Evolutionary conservation across 2,113 vertebrate species (phyloP).

Genomic region (Prolemur simus): DNA sequence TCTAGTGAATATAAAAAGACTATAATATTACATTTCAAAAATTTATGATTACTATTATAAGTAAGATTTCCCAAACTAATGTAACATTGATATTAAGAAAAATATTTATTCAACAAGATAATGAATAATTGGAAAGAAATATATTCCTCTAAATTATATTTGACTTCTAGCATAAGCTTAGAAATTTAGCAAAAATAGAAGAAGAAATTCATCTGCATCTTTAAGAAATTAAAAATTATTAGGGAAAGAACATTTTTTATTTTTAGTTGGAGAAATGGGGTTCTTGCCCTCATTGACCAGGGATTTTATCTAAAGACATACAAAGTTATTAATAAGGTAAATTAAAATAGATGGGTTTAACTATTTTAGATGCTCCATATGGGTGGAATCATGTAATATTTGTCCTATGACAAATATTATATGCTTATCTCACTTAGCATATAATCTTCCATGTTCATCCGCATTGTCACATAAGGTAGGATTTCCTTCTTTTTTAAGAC

Average conservation of each 20-base stretch:
- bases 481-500: neutral
- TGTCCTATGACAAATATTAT: no score
- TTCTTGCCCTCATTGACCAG: neutral
- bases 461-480: neutral
- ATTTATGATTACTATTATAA: neutral
- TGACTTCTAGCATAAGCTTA: neutral
- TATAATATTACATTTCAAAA: neutral
- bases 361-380: neutral
- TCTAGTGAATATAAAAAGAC: neutral
- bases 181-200: neutral
- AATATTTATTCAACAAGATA: neutral
- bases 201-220: neutral
- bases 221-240: constrained; percentile 2
- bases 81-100: neutral
- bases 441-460: neutral
- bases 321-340: neutral
- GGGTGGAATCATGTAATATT: no score
- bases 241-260: neutral
- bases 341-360: neutral
- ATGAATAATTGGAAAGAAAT: neutral
- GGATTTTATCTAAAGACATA: neutral
- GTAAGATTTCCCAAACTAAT: neutral
- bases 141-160: neutral
- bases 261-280: neutral
- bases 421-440: neutral